Percentiles rank a stretch among this genome's conserved stretches.
Conservation (phyloP, 2,888 invertebrate genomes). For the Dorcus parallelipipedus region DNA sequence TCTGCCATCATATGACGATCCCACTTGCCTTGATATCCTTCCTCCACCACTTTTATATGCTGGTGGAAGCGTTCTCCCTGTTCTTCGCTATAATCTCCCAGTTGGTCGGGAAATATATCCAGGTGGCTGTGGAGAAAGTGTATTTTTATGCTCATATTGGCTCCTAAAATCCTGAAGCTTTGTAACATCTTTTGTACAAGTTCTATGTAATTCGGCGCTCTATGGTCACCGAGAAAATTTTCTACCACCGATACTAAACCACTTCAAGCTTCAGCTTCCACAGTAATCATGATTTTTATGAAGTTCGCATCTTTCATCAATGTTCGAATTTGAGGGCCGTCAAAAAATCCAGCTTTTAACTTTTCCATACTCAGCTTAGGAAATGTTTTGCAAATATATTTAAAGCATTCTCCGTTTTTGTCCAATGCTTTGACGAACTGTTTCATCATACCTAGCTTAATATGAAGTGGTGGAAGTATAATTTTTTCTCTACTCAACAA, state of each 20-base stretch:
- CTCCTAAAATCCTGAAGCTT: constrained; percentile 14
- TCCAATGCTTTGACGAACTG: constrained; percentile 15
- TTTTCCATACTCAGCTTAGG: constrained; percentile 16
- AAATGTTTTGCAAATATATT: constrained; percentile 9
- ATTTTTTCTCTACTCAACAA: constrained; percentile 5
- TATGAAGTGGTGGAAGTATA: constrained; percentile 14
- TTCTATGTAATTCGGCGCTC: constrained; percentile 19
- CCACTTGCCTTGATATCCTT: constrained; percentile 16
- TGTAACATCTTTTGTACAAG: constrained; percentile 14
- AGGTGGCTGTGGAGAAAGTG: constrained; percentile 34
- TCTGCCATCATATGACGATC: constrained; percentile 16
- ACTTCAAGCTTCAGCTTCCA: constrained; percentile 10
- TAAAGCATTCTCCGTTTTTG: constrained; percentile 5
- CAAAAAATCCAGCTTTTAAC: constrained; percentile 20
- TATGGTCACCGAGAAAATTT: constrained; percentile 18
- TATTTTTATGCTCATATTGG: constrained; percentile 32
- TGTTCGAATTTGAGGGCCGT: constrained; percentile 19
- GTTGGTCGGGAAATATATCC: constrained; percentile 31
- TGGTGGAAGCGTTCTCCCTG: constrained; percentile 17
- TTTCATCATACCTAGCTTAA: constrained; percentile 16
- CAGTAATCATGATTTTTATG: constrained; percentile 11
- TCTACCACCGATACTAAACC: background rate
- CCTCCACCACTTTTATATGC: constrained; percentile 1
- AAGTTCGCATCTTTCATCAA: constrained; percentile 14
- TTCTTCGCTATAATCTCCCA: constrained; percentile 15